Percentiles rank a stretch among this genome's conserved stretches.
phyloP scores from a whole-genome alignment of 2,113 vertebrate species.

The Mastomys natalensis region DNA sequence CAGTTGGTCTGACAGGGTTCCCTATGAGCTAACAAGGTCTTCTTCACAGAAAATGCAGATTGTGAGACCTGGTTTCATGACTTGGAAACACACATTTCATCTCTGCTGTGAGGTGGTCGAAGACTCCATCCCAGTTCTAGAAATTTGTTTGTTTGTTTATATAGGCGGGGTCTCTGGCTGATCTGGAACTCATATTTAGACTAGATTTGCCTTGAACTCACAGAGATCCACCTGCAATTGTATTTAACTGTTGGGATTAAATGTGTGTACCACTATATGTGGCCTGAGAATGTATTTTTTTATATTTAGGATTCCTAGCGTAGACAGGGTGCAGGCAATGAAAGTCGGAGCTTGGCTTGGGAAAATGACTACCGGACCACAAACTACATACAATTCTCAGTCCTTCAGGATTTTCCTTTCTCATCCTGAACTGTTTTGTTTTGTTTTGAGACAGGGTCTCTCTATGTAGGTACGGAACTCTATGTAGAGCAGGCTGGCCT shows the following conservation, averaged over 20 bases:
- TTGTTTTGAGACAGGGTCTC: background rate
- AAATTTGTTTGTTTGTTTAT: background rate
- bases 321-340: background rate
- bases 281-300: background rate
- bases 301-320: background rate
- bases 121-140: background rate
- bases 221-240: background rate
- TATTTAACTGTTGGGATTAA: background rate
- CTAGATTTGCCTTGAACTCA: background rate
- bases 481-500: background rate
- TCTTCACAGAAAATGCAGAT: background rate
- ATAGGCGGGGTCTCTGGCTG: background rate
- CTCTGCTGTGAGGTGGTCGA: background rate
- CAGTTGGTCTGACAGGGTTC: background rate
- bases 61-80: background rate
- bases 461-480: background rate
- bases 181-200: background rate
- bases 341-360: no score
- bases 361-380: background rate
- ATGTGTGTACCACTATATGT: background rate
- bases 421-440: background rate
- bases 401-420: background rate
- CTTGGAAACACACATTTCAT: background rate
- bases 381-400: background rate
- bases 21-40: background rate